These are phyloP conservation scores for Lasioglossum morio DNA, from an alignment of 2,888 invertebrate species.

Conservation along the genomic window DNA sequence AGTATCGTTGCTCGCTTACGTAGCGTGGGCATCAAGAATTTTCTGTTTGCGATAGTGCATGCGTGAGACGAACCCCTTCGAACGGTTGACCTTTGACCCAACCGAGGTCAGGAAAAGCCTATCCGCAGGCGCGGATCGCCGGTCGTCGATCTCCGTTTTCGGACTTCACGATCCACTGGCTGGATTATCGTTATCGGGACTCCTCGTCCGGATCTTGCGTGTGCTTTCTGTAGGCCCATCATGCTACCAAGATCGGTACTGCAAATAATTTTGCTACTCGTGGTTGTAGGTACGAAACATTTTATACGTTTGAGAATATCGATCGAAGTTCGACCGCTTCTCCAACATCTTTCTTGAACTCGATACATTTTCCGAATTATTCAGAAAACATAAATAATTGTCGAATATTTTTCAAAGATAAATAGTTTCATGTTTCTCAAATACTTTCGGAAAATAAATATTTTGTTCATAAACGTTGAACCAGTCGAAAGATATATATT, in stretches of 20 bases:
- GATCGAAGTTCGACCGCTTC: background rate
- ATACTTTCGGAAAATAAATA: background rate
- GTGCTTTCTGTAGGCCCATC: conserved; percentile 46
- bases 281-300: conserved; percentile 72
- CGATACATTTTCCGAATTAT: background rate
- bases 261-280: conserved; percentile 64
- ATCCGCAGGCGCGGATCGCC: conserved; percentile 47
- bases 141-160: conserved; percentile 58
- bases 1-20: conserved; percentile 43
- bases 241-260: conserved; percentile 69
- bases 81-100: conserved; percentile 62
- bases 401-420: background rate
- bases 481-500: background rate
- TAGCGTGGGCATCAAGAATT: conserved; percentile 32
- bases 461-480: background rate
- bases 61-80: conserved; percentile 43
- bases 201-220: conserved; percentile 29
- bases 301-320: background rate
- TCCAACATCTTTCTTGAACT: background rate
- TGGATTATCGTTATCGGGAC: conserved; percentile 57
- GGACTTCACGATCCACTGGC: conserved; percentile 40
- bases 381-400: background rate
- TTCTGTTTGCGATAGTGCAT: conserved; percentile 47
- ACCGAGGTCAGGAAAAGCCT: conserved; percentile 49
- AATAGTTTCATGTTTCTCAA: background rate